Base-by-base conservation (phyloP, 2,797 vertebrate genomes). In the Gymnothorax javanicus region DNA sequence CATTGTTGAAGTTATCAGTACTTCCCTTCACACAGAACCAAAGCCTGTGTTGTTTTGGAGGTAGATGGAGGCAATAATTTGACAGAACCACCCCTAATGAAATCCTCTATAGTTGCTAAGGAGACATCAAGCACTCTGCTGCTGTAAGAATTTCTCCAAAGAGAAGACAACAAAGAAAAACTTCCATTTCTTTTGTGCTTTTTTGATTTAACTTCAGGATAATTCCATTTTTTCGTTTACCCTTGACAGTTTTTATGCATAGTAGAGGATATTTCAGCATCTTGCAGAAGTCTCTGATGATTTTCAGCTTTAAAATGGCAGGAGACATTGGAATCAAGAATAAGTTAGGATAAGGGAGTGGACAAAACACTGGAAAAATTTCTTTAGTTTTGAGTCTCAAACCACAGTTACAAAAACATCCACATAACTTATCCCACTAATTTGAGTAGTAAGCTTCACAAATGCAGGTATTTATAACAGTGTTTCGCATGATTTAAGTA, bases 21-120 rank as follows among this genome's bases (percentile, higher is more conserved):
- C 83, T 89, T 89, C 64, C 58, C 77, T 82, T 52, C 82, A 57
- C 83, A 87, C 87, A 83, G 86, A 90, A 86, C 87, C 84, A 87
- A 86, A 88, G 87, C 20, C 85, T 85, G 75, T 15, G 56, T 87
- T 75, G 75, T 50, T 13, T 83, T 7, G 23, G 13, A 69, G 43
- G 58, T 81, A 43, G 82, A 88, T 88, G 82, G 9, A 33, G 88
- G 87, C 83, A 6, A 27, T 64, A 82, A 87, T 90, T 90, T 89
- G 86, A 88, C 73, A 83, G 85, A 79, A 82, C 57, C 59, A 77
- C 43, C 86, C 84, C 15, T 27, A 77, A 25, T 88, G 57, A 82
- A 88, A 86, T 88, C 86, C 88, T 23, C 69, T 64, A 67, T 87
- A 67, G 83, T 64, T 57, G n/a, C 67, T 57, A 12, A 9, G 60